Evolutionary conservation across 2,113 vertebrate species (phyloP).

Genomic region (Candoia aspera): DNA sequence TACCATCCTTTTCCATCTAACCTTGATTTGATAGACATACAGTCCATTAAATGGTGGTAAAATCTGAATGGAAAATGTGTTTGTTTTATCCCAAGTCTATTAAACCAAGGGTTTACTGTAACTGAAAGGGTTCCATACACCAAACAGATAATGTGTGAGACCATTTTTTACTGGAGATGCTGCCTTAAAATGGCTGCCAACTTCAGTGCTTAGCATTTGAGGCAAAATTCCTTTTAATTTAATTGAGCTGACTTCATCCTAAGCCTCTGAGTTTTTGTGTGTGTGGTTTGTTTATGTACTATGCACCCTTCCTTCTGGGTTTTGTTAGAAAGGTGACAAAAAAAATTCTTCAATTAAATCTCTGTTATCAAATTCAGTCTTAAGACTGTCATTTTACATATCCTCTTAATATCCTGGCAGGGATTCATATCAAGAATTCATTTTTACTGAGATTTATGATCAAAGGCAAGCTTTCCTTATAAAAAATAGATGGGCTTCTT

Average conservation of each 20-base stretch:
- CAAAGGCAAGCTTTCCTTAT: constrained; percentile 15
- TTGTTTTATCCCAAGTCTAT: not conserved
- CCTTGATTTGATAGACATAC: not conserved
- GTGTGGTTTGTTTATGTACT: not conserved
- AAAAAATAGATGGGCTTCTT: constrained; percentile 6
- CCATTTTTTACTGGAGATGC: not conserved
- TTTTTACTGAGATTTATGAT: constrained; percentile 14
- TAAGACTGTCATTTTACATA: not conserved
- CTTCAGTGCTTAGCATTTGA: not conserved
- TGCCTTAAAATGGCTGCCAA: not conserved
- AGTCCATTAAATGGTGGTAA: not conserved
- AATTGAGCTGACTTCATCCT: constrained; percentile 16
- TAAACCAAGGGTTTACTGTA: not conserved
- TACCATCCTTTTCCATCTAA: not conserved
- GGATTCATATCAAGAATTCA: constrained; percentile 11
- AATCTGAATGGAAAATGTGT: not conserved
- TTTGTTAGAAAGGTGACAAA: not conserved
- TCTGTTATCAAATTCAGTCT: not conserved
- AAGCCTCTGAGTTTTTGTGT: not conserved
- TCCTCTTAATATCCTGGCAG: constrained; percentile 19
- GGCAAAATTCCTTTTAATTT: not conserved
- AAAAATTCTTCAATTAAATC: not conserved
- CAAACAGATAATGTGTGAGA: not conserved
- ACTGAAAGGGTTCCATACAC: not conserved
- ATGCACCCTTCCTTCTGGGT: not conserved